These are phyloP conservation scores for Apotomis betuletana DNA, from an alignment of 2,888 invertebrate species.

Conservation along the genomic window DNA sequence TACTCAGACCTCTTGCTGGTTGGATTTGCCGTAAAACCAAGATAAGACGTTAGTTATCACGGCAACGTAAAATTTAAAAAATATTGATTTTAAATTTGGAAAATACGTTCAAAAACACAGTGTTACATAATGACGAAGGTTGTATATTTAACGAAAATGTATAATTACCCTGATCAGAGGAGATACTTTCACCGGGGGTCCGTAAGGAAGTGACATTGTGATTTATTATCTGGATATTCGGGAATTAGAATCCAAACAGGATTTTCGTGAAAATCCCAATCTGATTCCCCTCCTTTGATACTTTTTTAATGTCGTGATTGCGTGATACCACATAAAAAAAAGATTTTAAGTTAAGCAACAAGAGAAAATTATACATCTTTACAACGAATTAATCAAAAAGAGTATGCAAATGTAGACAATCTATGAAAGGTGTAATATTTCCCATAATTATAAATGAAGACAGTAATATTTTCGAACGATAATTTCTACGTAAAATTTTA, in stretches of 20 bases:
- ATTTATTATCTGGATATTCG: slow-evolving; percentile 44
- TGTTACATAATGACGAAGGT: slow-evolving; percentile 64
- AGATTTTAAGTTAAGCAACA: not conserved
- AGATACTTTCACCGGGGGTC: slow-evolving; percentile 90
- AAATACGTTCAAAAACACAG: slow-evolving; percentile 56
- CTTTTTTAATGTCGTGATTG: slow-evolving; percentile 7
- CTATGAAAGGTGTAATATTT: too few species aligned
- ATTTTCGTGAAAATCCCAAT: slow-evolving; percentile 60
- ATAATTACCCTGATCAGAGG: slow-evolving; percentile 90
- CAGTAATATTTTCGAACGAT: too few species aligned
- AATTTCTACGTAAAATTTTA: not conserved
- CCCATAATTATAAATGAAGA: too few species aligned
- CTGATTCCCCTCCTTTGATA: slow-evolving; percentile 43
- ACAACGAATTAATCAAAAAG: too few species aligned
- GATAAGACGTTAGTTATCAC: slow-evolving; percentile 3
- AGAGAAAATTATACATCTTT: too few species aligned
- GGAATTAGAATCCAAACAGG: slow-evolving; percentile 58
- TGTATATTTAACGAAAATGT: slow-evolving; percentile 35
- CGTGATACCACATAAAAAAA: slow-evolving; percentile 35
- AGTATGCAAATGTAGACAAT: too few species aligned
- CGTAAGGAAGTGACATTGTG: slow-evolving; percentile 77
- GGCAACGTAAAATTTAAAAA: not conserved
- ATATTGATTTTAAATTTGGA: slow-evolving; percentile 44
- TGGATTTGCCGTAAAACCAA: slow-evolving; percentile 4
- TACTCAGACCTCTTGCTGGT: slow-evolving; percentile 27